These are phyloP conservation scores for Anastrepha ludens DNA, from an alignment of 1,140 invertebrate genomes.

Conservation along the genomic window DNA sequence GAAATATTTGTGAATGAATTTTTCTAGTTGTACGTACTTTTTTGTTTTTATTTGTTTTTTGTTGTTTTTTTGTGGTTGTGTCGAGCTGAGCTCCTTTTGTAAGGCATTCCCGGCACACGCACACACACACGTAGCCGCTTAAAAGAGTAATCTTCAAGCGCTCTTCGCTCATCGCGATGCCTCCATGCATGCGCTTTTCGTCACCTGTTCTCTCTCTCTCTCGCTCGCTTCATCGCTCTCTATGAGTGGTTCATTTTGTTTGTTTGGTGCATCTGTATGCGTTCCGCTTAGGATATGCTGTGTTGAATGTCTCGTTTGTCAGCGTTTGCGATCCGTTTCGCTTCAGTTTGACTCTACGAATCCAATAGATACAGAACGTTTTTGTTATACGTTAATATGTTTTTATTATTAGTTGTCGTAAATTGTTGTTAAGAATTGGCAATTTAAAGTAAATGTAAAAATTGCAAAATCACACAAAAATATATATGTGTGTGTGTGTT, in stretches of 20 bases:
- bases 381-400: conserved; percentile 51
- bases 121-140: background rate
- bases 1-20: conserved; percentile 54
- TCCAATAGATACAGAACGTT: conserved; percentile 72
- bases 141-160: background rate
- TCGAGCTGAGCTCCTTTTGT: background rate
- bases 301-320: conserved; percentile 55
- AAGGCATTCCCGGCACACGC: background rate
- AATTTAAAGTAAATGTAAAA: conserved; percentile 24
- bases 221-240: conserved; percentile 53
- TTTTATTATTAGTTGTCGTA: conserved; percentile 39
- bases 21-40: conserved; percentile 34
- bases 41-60: conserved; percentile 12
- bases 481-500: conserved; percentile 4
- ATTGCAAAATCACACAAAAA: conserved; percentile 39
- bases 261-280: conserved; percentile 56
- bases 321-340: conserved; percentile 65
- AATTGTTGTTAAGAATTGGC: conserved; percentile 31
- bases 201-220: background rate
- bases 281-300: conserved; percentile 68
- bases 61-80: background rate
- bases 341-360: conserved; percentile 69
- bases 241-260: conserved; percentile 39
- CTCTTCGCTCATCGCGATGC: background rate
- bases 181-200: background rate